These are phyloP conservation scores for Desmodus rotundus DNA, from an alignment of 2,113 vertebrate species.

Conservation along the genomic window DNA sequence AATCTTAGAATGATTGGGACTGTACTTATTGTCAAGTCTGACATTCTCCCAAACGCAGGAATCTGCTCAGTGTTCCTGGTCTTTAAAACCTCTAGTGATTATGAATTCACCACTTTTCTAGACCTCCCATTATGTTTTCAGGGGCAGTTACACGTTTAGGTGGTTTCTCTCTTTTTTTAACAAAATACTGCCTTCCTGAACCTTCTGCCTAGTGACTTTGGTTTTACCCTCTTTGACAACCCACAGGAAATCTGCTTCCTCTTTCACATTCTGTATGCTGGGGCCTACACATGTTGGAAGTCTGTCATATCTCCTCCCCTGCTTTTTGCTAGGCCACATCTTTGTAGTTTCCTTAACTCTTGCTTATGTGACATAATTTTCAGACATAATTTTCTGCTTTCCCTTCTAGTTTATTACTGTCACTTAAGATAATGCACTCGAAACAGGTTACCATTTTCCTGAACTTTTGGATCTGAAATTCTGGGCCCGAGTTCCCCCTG, in stretches of 20 bases:
- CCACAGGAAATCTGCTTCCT: not conserved
- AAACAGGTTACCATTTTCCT: not conserved
- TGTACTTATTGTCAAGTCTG: not conserved
- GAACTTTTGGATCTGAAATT: not conserved
- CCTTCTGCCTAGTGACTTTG: not conserved
- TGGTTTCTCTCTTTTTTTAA: not conserved
- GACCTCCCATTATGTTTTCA: not conserved
- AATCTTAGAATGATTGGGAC: not conserved
- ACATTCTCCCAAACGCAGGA: not conserved
- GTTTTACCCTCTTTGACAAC: not conserved
- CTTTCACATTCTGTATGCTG: not conserved
- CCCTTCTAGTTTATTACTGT: not conserved
- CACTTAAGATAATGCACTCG: not conserved
- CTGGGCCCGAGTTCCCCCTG: not conserved
- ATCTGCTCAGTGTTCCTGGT: not conserved
- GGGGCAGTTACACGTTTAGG: not conserved
- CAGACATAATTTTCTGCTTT: not conserved
- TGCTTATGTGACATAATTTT: not conserved
- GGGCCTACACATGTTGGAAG: not conserved
- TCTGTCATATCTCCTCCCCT: not conserved
- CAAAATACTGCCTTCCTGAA: not conserved
- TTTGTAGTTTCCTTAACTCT: not conserved
- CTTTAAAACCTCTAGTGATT: not conserved
- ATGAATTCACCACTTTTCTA: not conserved
- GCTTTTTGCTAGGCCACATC: not conserved